Evolutionary conservation across 2,797 vertebrate species (phyloP).

Genomic region (Eremophila alpestris): DNA sequence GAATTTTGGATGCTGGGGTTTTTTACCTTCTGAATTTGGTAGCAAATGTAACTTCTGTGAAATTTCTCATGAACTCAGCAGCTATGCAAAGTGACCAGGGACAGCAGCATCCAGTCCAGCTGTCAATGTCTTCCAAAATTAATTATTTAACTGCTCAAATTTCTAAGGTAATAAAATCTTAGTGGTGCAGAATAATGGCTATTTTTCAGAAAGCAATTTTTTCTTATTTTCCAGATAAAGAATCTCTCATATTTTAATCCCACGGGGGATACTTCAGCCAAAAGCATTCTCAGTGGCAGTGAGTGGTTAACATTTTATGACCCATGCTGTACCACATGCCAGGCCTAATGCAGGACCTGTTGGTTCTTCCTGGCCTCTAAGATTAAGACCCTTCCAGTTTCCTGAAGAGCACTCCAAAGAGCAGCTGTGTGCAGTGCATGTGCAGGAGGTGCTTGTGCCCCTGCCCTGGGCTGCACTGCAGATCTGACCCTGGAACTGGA

Average conservation of each 20-base stretch:
- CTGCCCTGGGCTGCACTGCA: not conserved
- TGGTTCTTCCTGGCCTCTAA: not conserved
- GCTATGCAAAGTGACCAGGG: not conserved
- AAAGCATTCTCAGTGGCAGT: not conserved
- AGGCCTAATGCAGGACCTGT: not conserved
- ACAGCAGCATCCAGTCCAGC: not conserved
- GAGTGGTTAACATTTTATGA: not conserved
- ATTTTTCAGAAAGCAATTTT: not conserved
- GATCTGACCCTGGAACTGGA: not conserved
- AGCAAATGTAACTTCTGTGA: not conserved
- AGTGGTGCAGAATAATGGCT: not conserved
- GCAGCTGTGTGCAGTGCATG: rapidly evolving
- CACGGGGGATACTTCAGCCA: not conserved
- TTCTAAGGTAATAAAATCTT: not conserved
- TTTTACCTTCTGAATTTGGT: not conserved
- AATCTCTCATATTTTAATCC: not conserved
- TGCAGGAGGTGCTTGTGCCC: not conserved
- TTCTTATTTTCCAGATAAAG: not conserved
- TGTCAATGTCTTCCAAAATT: not conserved
- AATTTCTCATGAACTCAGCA: not conserved
- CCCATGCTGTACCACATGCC: not conserved
- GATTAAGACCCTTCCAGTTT: not conserved
- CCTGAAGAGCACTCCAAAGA: not conserved
- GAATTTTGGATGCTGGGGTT: not conserved
- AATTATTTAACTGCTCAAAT: not conserved